These are phyloP conservation scores for Metallyticus violacea DNA, from an alignment of 2,888 invertebrate species.

Conservation along the genomic window DNA sequence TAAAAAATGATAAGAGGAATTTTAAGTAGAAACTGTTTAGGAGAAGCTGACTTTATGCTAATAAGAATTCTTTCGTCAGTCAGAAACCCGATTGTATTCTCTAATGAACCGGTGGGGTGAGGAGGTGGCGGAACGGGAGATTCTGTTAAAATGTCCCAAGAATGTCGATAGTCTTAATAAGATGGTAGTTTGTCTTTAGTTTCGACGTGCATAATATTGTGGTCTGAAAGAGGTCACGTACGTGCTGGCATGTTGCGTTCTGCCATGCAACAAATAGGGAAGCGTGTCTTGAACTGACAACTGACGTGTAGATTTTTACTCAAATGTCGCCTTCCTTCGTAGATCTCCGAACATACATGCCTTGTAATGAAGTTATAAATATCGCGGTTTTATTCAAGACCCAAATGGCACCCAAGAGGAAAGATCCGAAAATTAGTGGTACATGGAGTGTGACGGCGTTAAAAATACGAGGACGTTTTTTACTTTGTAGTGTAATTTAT, in stretches of 20 bases:
- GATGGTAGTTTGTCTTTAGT: not conserved
- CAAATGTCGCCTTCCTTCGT: too few species aligned
- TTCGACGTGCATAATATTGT: not conserved
- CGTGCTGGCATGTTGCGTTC: not conserved
- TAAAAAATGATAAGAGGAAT: not conserved
- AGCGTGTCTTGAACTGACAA: not conserved
- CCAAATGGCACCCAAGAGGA: too few species aligned
- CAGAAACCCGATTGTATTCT: not conserved
- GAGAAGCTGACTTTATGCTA: not conserved
- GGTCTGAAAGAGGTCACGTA: not conserved
- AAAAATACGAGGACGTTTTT: too few species aligned
- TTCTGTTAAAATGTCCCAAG: not conserved
- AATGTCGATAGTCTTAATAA: not conserved
- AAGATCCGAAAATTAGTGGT: not conserved
- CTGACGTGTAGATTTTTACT: not conserved
- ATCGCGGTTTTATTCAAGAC: not conserved
- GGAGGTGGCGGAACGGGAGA: not conserved
- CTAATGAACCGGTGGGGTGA: too few species aligned
- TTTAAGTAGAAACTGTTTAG: too few species aligned
- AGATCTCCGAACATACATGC: too few species aligned
- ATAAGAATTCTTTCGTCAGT: not conserved
- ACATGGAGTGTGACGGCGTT: too few species aligned
- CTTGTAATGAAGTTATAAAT: not conserved
- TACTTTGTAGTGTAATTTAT: too few species aligned
- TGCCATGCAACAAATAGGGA: not conserved